Evolutionary conservation across 2,113 vertebrate genomes (phyloP).

Genomic region (Sclerurus mexicanus): DNA sequence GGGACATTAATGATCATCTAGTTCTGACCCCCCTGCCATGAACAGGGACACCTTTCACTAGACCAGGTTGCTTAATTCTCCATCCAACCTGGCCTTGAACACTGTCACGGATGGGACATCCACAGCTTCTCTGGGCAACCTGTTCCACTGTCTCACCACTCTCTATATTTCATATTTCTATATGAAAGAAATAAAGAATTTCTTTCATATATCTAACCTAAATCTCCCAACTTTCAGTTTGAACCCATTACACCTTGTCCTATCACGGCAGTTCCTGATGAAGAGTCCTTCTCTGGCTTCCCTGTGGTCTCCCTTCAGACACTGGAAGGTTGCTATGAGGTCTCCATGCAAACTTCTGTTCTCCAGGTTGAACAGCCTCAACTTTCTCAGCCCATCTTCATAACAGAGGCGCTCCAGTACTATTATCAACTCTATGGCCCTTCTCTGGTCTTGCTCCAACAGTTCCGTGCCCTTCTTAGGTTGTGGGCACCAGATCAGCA

Average conservation of each 20-base stretch:
- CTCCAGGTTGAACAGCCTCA: neutral
- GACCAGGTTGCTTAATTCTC: neutral
- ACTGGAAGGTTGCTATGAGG: neutral
- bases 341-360: neutral
- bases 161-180: too few relatives aligned
- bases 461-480: neutral
- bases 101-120: neutral
- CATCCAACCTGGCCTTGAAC: neutral
- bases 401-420: too few relatives aligned
- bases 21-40: neutral
- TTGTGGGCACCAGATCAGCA: too few relatives aligned
- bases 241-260: neutral
- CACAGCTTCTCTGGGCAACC: neutral
- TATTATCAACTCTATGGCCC: neutral
- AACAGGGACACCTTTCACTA: too few relatives aligned
- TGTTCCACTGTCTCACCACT: neutral
- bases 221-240: neutral
- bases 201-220: neutral
- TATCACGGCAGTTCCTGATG: rapidly evolving
- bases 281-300: neutral
- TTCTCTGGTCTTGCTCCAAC: neutral
- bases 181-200: neutral
- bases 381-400: too few relatives aligned
- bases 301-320: neutral
- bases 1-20: neutral